Base-by-base conservation (phyloP, 2,888 invertebrate species). In the Charanyca ferruginea region DNA sequence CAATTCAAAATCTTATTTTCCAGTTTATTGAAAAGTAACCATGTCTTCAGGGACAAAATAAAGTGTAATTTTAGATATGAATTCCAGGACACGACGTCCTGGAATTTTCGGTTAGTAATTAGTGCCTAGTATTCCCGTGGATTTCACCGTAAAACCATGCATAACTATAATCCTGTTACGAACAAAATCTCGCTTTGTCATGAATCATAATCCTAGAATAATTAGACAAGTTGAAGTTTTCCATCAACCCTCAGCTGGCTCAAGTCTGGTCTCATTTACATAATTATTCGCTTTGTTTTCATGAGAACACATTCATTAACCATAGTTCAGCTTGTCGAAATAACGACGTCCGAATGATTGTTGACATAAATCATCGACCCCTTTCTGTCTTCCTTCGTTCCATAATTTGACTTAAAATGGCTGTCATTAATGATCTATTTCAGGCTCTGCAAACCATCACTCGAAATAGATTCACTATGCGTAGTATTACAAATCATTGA, bases 401-500 rank as follows among this genome's bases (percentile, higher is more conserved):
- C 9, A 22, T n/a, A 35, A 35, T 13, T 3, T 51, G 2, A 13
- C 4, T 16, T 11, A 35, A 52, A 57, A 20, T 45, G 11, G 25
- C 54, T 47, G 18, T 4, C 20, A 52, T 7, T 48, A 38, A 35
- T 62, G 13, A 68, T 41, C 20, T 47, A 41, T 42, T 22, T 42
- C 8, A 53, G 23, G 11, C 32, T 35, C n/a, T 25, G 18, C 18
- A 32, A 54, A 52, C 48, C 51, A 42, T 32, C 22, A 58, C 4
- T 55, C 11, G 11, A 28, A 54, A 59, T 41, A 74, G 38, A 61
- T 48, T 54, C 49, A 47, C 42, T 38, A 35, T 48, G 78, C 60
- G 68, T 69, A 51, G 22, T 71, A 64, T 53, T 73, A 78, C 74
- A 78, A 74, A 78, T 77, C 78, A 78, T 54, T 74, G 79, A 73